These are phyloP conservation scores for Drosophila lacicola DNA, from an alignment of 2,888 invertebrate genomes.

Conservation along the genomic window DNA sequence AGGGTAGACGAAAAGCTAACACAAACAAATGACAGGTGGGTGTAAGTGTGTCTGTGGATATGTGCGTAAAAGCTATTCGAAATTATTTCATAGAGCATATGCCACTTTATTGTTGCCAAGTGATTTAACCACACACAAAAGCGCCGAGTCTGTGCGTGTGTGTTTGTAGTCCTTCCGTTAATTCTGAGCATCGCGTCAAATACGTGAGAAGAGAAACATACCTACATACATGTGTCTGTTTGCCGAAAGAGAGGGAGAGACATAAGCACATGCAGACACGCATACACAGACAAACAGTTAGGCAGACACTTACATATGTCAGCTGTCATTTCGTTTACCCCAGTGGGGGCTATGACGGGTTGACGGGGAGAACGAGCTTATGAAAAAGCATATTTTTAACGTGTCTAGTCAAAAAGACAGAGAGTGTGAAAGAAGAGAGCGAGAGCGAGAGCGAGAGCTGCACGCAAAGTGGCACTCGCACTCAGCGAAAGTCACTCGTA, in stretches of 20 bases:
- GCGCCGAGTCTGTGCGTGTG: not conserved
- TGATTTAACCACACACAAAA: constrained; percentile 75
- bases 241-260: constrained; percentile 9
- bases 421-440: constrained; percentile 1
- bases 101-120: constrained; percentile 82
- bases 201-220: constrained; percentile 12
- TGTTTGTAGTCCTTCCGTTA: constrained; percentile 29
- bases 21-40: constrained; percentile 44
- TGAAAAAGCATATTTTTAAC: constrained; percentile 65
- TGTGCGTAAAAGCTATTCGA: constrained; percentile 26
- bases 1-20: constrained; percentile 17
- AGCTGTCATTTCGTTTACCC: constrained; percentile 78
- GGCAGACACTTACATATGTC: constrained; percentile 78
- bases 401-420: constrained; percentile 46
- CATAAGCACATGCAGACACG: constrained; percentile 11
- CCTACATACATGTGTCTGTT: constrained; percentile 6
- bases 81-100: constrained; percentile 68
- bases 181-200: constrained; percentile 22
- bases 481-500: constrained; percentile 78
- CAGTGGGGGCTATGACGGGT: constrained; percentile 19
- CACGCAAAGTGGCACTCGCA: constrained; percentile 77
- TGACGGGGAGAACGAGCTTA: constrained; percentile 36
- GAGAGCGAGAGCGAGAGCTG: constrained; percentile 43
- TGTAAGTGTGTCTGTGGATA: constrained; percentile 19
- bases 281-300: constrained; percentile 38